Percentiles rank a stretch among this genome's conserved stretches.
phyloP scores from a whole-genome alignment of 2,888 invertebrate species.

The Parasteatoda lunata region DNA sequence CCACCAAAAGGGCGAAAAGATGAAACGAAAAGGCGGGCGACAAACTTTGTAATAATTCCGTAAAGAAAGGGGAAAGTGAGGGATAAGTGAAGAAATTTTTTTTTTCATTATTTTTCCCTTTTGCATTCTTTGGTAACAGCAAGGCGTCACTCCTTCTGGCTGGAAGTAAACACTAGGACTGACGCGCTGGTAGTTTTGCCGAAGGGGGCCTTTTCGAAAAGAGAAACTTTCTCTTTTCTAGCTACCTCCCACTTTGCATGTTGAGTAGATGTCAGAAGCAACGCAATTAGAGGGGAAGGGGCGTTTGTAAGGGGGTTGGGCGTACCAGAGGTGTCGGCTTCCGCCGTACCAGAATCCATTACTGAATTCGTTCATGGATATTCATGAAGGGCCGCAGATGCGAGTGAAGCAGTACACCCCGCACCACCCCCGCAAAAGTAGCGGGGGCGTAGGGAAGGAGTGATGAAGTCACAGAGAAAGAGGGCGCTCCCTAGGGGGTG shows the following conservation, averaged over 20 bases:
- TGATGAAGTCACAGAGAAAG: slow-evolving; percentile 44
- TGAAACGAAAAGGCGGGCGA: slow-evolving; percentile 40
- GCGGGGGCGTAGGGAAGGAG: slow-evolving; percentile 5
- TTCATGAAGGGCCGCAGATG: slow-evolving; percentile 57
- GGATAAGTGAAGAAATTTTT: slow-evolving; percentile 1
- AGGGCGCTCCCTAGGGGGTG: slow-evolving; percentile 42
- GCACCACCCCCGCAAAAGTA: background rate
- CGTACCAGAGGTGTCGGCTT: slow-evolving; percentile 41
- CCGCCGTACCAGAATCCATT: slow-evolving; percentile 50
- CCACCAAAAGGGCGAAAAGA: background rate
- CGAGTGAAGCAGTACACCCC: slow-evolving; percentile 1
- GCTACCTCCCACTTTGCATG: slow-evolving; percentile 44
- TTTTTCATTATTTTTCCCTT: slow-evolving; percentile 1
- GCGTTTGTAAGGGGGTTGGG: background rate
- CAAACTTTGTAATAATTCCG: slow-evolving; percentile 35
- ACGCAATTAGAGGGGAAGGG: slow-evolving; percentile 44
- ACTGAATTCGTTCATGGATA: slow-evolving; percentile 57
- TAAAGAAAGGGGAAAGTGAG: slow-evolving; percentile 6
- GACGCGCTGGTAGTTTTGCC: slow-evolving; percentile 1
- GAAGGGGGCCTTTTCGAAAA: slow-evolving; percentile 2
- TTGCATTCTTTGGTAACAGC: background rate
- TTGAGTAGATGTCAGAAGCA: slow-evolving; percentile 54
- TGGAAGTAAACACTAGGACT: background rate
- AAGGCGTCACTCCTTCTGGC: slow-evolving; percentile 11
- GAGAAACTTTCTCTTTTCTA: slow-evolving; percentile 7